These are phyloP conservation scores for Ctenicera cuprea DNA, from an alignment of 2,888 invertebrate species.

Conservation along the genomic window DNA sequence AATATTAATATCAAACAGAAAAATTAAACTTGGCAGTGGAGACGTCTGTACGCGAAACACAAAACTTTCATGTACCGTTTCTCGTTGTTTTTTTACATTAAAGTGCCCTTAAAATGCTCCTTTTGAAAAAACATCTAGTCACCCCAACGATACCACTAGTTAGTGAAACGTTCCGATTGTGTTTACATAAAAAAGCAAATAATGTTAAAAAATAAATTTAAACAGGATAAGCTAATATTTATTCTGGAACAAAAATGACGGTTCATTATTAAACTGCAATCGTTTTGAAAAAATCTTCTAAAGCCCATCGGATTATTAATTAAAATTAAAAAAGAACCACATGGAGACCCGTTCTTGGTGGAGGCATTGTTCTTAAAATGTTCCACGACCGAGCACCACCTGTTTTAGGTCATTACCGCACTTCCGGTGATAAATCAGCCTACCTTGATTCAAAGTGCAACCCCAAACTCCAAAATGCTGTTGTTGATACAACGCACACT, in stretches of 20 bases:
- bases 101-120: no score
- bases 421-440: slow-evolving; percentile 71
- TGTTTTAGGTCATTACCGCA: slow-evolving; percentile 70
- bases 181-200: background rate
- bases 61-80: no score
- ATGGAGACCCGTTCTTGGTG: slow-evolving; percentile 34
- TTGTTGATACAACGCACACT: slow-evolving; percentile 16
- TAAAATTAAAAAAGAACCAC: slow-evolving; percentile 47
- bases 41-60: no score
- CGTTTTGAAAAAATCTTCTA: background rate
- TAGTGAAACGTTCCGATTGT: no score
- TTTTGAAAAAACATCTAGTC: no score
- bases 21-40: no score
- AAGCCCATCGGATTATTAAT: slow-evolving; percentile 37
- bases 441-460: slow-evolving; percentile 55
- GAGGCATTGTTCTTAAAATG: slow-evolving; percentile 61
- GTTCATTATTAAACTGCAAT: slow-evolving; percentile 5
- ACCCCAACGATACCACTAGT: no score
- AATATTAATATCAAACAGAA: no score
- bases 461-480: slow-evolving; percentile 33
- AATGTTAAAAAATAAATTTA: background rate
- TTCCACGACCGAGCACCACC: slow-evolving; percentile 65
- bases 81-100: no score
- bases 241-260: background rate
- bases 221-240: slow-evolving; percentile 1